Evolutionary conservation across 2,113 vertebrate species (phyloP), one percentile per base, ranked within the genome.

Genomic region (Misgurnus mizolepis): DNA sequence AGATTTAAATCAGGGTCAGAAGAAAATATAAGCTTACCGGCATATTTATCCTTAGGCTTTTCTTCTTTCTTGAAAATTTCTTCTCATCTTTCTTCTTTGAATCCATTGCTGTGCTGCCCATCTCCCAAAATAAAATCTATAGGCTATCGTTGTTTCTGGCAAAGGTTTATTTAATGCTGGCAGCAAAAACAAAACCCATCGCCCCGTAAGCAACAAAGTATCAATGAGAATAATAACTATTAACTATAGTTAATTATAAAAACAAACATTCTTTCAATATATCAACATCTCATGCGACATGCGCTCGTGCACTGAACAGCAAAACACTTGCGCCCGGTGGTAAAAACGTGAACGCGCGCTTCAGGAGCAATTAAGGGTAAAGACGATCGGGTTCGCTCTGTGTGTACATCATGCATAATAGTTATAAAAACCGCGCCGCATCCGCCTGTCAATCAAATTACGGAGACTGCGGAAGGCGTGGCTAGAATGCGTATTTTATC

Each of bases 91-190:
- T 90, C 86, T 94, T 95, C 87, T 93, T 94, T 75, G 86, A 85
- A 85, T 96, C 95, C 94, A 94, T 95, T 88, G 89, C 93, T 71
- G 93, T 92, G 89, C 95, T 96, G 85, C 95, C 95, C 95, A 95
- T 96, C 5, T 58, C 67, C 18, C 62, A n/a, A 50, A 71, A 22
- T 41, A 41, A 22, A 1, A 34, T 34, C 27, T 34, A 34, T 34
- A 34, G 27, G 27, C 27, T 22, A 34, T 4, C 61, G 10, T 11
- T 40, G 0, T 34, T 11, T 22, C 41, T 34, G 27, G 66, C 4
- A 58, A 7, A 41, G 8, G 27, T 17, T 53, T 11, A 53, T 43
- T 65, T 43, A 67, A 61, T 43, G 7, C 14, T 64, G 34, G 60
- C 61, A 65, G 34, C 10, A n/a, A 45, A 8, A 70, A 15, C 22